Conservation (phyloP, 2,113 vertebrate species). For the Rhinogobius similis region DNA sequence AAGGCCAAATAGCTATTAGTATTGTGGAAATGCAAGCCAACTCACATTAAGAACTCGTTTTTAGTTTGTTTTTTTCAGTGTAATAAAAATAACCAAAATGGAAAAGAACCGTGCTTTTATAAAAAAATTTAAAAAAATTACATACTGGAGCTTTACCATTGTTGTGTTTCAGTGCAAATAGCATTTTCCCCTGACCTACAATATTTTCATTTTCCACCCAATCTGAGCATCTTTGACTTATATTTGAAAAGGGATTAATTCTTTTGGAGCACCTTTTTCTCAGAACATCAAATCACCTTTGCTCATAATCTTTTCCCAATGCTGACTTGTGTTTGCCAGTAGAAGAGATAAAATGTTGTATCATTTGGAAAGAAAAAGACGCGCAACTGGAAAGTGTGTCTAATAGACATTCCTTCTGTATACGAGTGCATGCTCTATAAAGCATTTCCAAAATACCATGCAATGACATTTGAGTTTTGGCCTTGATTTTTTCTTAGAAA, state of each 20-base stretch:
- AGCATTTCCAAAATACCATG: constrained; percentile 6
- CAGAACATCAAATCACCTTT: neutral
- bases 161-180: neutral
- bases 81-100: no score
- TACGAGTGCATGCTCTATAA: constrained; percentile 7
- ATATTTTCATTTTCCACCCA: neutral
- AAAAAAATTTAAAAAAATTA: no score
- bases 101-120: no score
- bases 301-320: neutral
- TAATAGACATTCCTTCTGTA: constrained; percentile 36
- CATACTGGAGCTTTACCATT: no score
- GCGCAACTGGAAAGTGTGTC: constrained; percentile 10
- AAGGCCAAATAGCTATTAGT: no score
- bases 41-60: no score
- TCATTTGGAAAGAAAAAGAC: constrained; percentile 16
- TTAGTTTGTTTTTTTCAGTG: no score
- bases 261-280: neutral
- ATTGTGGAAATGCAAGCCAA: no score
- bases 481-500: constrained; percentile 6
- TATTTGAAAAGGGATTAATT: neutral
- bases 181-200: neutral
- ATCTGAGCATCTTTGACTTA: neutral
- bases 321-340: constrained; percentile 26
- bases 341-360: neutral
- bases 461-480: neutral